Evolutionary conservation across 2,888 invertebrate genomes (phyloP), one percentile per base, ranked within the genome.

Genomic region (Apocheima hispidaria): DNA sequence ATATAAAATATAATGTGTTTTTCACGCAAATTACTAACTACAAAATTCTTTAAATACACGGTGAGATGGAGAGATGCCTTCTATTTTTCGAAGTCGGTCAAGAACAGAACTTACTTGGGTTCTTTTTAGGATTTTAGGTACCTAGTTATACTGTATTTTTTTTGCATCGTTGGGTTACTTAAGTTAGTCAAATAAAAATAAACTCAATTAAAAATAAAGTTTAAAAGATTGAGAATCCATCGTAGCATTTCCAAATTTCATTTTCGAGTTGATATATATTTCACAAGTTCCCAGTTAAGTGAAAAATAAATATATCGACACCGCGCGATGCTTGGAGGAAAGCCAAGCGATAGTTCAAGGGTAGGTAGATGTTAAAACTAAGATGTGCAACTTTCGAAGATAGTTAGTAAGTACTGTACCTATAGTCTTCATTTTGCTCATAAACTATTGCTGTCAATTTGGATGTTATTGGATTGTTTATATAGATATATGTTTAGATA

Each of bases 281-380:
- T 66, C 63, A 53, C 63, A 69, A 57, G 63, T 64, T 61, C 38
- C 51, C 48, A 20, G 54, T 35, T 66, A 72, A 75, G 73, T 77
- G 75, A 69, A 71, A 75, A 81, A 73, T 75, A 78, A 75, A 64
- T 64, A 75, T 81, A 78, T 77, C 79, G 78, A 84, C 81, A 83
- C 81, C 75, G 63, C 72, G 73, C 70, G 83, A 77, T 72, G 73
- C 71, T 84, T 88, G 89, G 89, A 77, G 68, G 60, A 60, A 50
- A 81, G 87, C 90, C 89, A 89, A 84, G 78, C 66, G 55, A 63
- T 68, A 69, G 69, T 69, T 70, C 60, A 65, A 66, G 69, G 63
- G 50, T 40, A 50, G 26, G 18, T 35, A 35, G 14, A 35, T 23
- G 28, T n/a, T 16, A 9, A 21, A 23, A 3, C 28, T 44, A 16